Evolutionary conservation across 2,888 invertebrate species (phyloP).

Genomic region (Drosophila barbarae): DNA sequence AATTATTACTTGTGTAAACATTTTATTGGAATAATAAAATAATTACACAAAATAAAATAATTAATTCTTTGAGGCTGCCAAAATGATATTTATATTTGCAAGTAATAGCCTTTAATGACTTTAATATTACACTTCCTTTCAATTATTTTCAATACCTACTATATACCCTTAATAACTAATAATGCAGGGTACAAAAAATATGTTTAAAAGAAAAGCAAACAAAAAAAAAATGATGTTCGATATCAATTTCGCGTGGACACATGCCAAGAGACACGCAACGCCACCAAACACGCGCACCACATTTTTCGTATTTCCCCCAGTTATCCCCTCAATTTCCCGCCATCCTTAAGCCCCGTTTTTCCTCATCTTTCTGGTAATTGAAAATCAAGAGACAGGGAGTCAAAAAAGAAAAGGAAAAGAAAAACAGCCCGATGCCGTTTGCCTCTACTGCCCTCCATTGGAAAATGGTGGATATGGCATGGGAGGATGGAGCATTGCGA

Average conservation of each 20-base stretch:
- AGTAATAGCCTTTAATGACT: too few species aligned
- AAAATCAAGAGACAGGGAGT: constrained; percentile 30
- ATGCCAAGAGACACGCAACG: constrained; percentile 74
- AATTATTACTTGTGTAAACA: too few species aligned
- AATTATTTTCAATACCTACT: neutral
- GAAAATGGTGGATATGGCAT: neutral
- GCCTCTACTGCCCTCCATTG: constrained; percentile 48
- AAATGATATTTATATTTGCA: too few species aligned
- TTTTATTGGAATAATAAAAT: too few species aligned
- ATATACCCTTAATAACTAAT: neutral
- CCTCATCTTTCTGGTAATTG: constrained; percentile 30
- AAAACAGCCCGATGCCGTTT: constrained; percentile 13
- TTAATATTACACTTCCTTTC: neutral
- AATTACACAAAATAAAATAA: neutral
- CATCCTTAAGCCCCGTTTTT: constrained; percentile 6
- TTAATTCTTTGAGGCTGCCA: too few species aligned
- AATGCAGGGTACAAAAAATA: constrained; percentile 24
- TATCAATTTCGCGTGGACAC: constrained; percentile 75
- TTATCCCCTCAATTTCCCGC: neutral
- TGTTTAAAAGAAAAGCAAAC: constrained; percentile 25
- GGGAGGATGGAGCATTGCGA: neutral
- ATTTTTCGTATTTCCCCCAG: constrained; percentile 36
- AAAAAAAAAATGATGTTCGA: constrained; percentile 70
- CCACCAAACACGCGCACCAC: constrained; percentile 72
- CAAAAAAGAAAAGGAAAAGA: constrained; percentile 10